Percentiles rank a stretch among this genome's conserved stretches.
These are phyloP conservation scores for Gobionotothen gibberifrons DNA, from an alignment of 2,797 vertebrate genomes.

Conservation along the genomic window DNA sequence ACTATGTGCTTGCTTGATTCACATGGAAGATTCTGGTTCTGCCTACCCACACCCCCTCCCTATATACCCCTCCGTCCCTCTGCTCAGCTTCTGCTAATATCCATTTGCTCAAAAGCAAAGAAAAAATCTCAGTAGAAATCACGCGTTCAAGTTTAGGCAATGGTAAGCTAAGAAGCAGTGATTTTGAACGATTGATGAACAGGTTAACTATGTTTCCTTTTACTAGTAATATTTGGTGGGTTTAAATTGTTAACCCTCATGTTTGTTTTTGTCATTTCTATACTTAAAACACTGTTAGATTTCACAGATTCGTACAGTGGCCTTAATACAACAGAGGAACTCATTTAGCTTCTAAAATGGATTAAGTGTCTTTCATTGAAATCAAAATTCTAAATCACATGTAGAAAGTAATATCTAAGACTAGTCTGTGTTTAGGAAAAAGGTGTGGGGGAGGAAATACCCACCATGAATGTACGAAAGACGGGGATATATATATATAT, in stretches of 20 bases:
- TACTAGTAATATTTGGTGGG: not conserved
- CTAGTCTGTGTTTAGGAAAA: not conserved
- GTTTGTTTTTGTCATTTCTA: not conserved
- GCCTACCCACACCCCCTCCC: slow-evolving; percentile 47
- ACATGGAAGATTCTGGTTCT: slow-evolving; percentile 61
- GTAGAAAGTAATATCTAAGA: not conserved
- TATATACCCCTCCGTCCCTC: slow-evolving; percentile 72
- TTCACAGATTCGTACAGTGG: not conserved
- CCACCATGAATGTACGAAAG: not conserved
- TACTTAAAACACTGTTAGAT: not conserved
- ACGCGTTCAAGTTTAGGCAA: slow-evolving; percentile 45
- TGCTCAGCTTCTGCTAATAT: slow-evolving; percentile 53
- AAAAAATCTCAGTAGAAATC: slow-evolving; percentile 14
- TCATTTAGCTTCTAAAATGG: not conserved
- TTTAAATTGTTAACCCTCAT: not conserved
- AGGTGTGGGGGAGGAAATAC: not conserved
- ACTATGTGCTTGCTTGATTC: slow-evolving; percentile 64
- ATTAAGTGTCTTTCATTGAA: not conserved
- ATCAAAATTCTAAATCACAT: not conserved
- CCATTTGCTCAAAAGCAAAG: slow-evolving; percentile 2
- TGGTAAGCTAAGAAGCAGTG: slow-evolving; percentile 34
- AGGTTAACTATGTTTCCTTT: slow-evolving; percentile 9
- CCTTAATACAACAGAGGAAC: not conserved
- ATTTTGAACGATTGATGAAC: slow-evolving; percentile 16
- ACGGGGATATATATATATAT: slow-evolving; percentile 3